Evolutionary conservation across 2,113 vertebrate genomes (phyloP), one percentile per base, ranked within the genome.

Genomic region (Urocynchramus pylzowi): DNA sequence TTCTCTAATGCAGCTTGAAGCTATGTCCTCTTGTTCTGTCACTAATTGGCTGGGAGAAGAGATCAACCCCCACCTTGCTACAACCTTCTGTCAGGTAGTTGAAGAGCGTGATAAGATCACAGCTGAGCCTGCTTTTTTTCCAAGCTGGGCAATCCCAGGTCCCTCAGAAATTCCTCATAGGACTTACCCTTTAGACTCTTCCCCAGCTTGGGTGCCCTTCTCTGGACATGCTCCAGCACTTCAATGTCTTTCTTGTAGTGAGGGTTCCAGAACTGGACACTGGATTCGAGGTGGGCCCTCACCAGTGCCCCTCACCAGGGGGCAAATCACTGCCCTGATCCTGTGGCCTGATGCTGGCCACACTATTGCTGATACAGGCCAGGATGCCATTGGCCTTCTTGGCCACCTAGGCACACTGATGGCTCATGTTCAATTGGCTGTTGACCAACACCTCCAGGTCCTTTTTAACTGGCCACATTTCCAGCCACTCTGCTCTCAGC

Each of bases 1-100:
- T 69, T 6, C 11, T 69, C 11, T 60, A 16, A 60, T 60, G 11
- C 30, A 57, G 3, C 23, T 41, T 69, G 28, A 39, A 37, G 3
- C 42, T 28, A 6, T 33, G 10, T 47, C 17, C 11, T 57, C 13
- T 33, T 68, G 28, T 57, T 13, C n/a, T 80, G 26, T 31, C 16
- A 45, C 8, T 56, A 37, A 65, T 4, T 41, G 41, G 1, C 10
- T 42, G 47, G 18, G 37, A 42, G 59, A 42, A 28, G 30, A 61
- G 35, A 44, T 9, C 0, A 0, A 19, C 3, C 3, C 47, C 9
- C 17, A 45, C 2, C 18, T 28, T 33, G 6, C 7, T 53, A 6
- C 39, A 73, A 5, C 17, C 33, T 63, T 44, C 9, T 64, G 9
- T 27, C 33, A 33, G n/a, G n/a, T 10, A 33, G 11, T 9, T 44